phyloP scores from a whole-genome alignment of 64 coral and sea anemone species.

The Anthopleura sola region DNA sequence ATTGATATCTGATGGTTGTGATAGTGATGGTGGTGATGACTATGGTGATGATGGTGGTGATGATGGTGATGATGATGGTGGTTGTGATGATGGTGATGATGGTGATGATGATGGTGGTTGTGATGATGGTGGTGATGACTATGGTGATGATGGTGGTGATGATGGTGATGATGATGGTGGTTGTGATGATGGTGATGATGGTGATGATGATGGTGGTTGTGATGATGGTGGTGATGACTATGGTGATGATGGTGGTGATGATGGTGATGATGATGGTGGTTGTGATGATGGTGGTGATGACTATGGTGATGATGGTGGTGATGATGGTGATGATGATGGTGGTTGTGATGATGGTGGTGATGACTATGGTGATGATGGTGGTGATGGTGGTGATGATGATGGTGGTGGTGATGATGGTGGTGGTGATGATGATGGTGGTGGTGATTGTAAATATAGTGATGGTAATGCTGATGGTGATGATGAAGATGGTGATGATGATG shows the following conservation, averaged over 20 bases:
- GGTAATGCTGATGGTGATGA: background rate
- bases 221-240: too few relatives aligned
- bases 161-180: too few relatives aligned
- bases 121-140: background rate
- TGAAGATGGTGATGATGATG: background rate
- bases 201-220: too few relatives aligned
- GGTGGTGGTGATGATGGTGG: background rate
- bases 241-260: too few relatives aligned
- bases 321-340: too few relatives aligned
- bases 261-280: too few relatives aligned
- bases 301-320: background rate
- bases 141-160: too few relatives aligned
- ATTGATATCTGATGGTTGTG: background rate
- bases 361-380: background rate
- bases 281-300: background rate
- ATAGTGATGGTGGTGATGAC: background rate
- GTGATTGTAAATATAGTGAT: background rate
- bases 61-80: background rate
- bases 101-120: background rate
- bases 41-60: background rate
- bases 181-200: background rate
- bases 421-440: background rate
- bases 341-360: background rate
- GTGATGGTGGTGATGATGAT: background rate
- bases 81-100: background rate